Evolutionary conservation across 1,140 invertebrate species (phyloP), one percentile per base, ranked within the genome.

Genomic region (Archivesica marissinica): DNA sequence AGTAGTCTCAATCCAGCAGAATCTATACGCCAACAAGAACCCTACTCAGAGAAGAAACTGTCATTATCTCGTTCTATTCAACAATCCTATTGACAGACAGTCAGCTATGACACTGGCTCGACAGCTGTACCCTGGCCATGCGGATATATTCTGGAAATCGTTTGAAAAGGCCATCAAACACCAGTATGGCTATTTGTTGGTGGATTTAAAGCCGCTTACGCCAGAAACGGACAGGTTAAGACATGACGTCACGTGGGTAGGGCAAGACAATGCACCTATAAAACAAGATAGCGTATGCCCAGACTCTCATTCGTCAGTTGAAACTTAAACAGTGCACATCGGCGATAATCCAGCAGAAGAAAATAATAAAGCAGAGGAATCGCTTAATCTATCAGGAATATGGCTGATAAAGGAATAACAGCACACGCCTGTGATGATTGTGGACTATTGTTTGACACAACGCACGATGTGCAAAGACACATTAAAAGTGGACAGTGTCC

Each of bases 191-290:
- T 39, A 74, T 74, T 74, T 74, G 33, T 50, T 74, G 3, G 38
- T 74, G 44, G 70, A 74, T 50, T 74, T 74, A 35, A 50, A 74
- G 33, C 70, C 70, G 30, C 52, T 74, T 50, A 74, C 70, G 39
- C 44, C 70, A 35, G 70, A 74, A 28, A 50, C 11, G 47, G 33
- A 74, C 33, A 74, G 70, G 33, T 74, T 74, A 35, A 74, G 28
- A 74, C 41, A 38, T 68, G 20, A 2, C 35, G 41, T 54, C 15
- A 4, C 4, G 4, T 54, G 52, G 52, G 6, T n/a, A 13, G 52
- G 7, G n/a, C n/a, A 13, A n/a, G 52, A 4, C 4, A n/a, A 54
- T 54, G 52, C n/a, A n/a, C n/a, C n/a, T n/a, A n/a, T n/a, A n/a
- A n/a, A n/a, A n/a, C n/a, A n/a, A n/a, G n/a, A n/a, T n/a, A n/a